Conservation (phyloP, 2,888 invertebrate species). For the Meiosimyza decipiens region DNA sequence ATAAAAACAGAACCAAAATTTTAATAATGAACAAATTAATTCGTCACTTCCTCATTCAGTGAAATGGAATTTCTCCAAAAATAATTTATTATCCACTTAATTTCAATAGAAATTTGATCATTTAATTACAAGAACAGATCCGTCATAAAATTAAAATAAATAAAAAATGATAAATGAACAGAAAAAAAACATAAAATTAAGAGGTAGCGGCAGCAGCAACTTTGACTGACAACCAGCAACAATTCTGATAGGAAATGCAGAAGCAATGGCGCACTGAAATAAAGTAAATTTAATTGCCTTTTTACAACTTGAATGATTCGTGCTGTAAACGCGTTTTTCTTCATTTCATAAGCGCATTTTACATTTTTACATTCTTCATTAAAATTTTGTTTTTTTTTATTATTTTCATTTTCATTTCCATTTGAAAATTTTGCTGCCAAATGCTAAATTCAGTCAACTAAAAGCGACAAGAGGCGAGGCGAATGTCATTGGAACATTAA, state of each 20-base stretch:
- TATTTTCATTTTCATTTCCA: conserved; percentile 15
- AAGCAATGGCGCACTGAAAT: conserved; percentile 34
- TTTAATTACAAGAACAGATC: conserved; percentile 17
- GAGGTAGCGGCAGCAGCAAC: not conserved
- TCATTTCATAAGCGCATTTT: conserved; percentile 49
- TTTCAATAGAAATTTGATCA: conserved; percentile 26
- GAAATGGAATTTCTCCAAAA: conserved; percentile 1
- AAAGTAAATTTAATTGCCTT: conserved; percentile 64
- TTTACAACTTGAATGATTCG: conserved; percentile 64
- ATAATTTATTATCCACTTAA: conserved; percentile 27
- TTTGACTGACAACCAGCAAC: no score
- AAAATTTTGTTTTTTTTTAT: conserved; percentile 24
- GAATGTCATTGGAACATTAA: conserved; percentile 64
- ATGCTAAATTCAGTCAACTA: conserved; percentile 59
- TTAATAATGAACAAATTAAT: no score
- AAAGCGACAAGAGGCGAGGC: conserved; percentile 45
- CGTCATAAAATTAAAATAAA: conserved; percentile 21
- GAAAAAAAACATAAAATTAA: conserved; percentile 3
- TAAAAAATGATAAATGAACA: not conserved
- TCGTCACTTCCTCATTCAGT: no score
- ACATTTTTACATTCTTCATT: conserved; percentile 24
- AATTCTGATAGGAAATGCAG: no score
- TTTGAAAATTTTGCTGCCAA: conserved; percentile 32
- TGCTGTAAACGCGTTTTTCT: conserved; percentile 51
- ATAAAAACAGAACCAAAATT: no score